A percentile compares a stretch with the other conserved stretches of the same genome.
Conservation (phyloP, 2,888 invertebrate species). For the Gymnoscelis rufifasciata region DNA sequence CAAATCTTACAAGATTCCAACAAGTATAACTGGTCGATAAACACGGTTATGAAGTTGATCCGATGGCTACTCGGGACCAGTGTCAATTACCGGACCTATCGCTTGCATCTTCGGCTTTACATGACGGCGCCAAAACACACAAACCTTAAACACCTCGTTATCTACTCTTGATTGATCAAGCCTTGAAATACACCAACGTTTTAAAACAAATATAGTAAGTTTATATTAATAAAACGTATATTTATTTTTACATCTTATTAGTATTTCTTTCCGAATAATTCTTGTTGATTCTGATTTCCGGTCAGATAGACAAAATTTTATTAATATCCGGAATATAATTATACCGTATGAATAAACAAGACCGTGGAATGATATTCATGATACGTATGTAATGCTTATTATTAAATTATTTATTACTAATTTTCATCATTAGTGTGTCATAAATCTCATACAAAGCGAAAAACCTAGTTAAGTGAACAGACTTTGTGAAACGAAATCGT, state of each 20-base stretch:
- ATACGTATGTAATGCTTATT: no score
- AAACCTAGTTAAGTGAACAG: no score
- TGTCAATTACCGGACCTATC: slow-evolving; percentile 49
- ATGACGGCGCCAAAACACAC: slow-evolving; percentile 33
- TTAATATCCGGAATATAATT: slow-evolving; percentile 15
- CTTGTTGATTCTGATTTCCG: slow-evolving; percentile 11
- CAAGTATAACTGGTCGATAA: slow-evolving; percentile 50
- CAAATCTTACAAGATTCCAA: slow-evolving; percentile 62
- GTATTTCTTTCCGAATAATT: not conserved
- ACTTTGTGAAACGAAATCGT: no score
- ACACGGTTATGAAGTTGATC: slow-evolving; percentile 50
- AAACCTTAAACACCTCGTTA: slow-evolving; percentile 24
- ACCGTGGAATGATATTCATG: no score
- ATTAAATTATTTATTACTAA: no score
- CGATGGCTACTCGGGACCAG: slow-evolving; percentile 30
- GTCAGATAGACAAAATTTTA: slow-evolving; percentile 8
- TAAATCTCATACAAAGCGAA: no score
- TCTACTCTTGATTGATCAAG: not conserved
- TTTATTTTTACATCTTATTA: no score
- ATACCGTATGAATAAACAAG: not conserved
- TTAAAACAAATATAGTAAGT: no score
- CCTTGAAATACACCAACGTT: not conserved
- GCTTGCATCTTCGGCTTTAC: slow-evolving; percentile 40
- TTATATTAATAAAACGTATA: no score
- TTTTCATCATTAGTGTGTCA: no score